Conservation (phyloP, 2,888 invertebrate species). For the Metallyticus violacea region DNA sequence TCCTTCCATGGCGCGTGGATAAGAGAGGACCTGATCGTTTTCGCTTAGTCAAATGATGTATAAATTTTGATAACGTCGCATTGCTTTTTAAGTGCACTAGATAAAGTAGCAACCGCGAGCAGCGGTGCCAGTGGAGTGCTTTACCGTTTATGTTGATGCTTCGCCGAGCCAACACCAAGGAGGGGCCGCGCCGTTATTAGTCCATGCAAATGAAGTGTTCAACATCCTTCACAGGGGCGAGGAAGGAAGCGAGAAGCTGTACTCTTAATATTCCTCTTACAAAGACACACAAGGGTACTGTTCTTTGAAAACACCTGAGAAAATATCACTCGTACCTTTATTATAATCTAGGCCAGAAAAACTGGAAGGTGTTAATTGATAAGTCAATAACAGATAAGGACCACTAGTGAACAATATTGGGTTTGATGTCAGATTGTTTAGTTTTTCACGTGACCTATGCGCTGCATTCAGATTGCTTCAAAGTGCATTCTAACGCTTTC, state of each 20-base stretch:
- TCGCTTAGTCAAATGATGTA: constrained; percentile 39
- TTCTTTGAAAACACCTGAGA: too few relatives aligned
- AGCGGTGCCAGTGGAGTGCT: constrained; percentile 7
- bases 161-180: neutral
- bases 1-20: neutral
- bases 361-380: too few relatives aligned
- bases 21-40: constrained; percentile 33
- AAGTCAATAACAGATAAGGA: too few relatives aligned
- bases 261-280: too few relatives aligned
- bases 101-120: neutral
- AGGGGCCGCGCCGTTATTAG: constrained; percentile 22
- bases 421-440: too few relatives aligned
- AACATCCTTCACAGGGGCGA: neutral
- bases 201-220: constrained; percentile 29
- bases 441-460: too few relatives aligned
- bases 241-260: neutral
- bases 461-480: too few relatives aligned
- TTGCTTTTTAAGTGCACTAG: constrained; percentile 34
- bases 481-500: too few relatives aligned
- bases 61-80: constrained; percentile 37
- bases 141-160: constrained; percentile 28
- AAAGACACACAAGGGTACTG: too few relatives aligned
- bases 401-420: too few relatives aligned
- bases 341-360: too few relatives aligned
- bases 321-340: too few relatives aligned